Evolutionary conservation across 2,888 invertebrate genomes (phyloP).

Genomic region (Cephus pygmeus): DNA sequence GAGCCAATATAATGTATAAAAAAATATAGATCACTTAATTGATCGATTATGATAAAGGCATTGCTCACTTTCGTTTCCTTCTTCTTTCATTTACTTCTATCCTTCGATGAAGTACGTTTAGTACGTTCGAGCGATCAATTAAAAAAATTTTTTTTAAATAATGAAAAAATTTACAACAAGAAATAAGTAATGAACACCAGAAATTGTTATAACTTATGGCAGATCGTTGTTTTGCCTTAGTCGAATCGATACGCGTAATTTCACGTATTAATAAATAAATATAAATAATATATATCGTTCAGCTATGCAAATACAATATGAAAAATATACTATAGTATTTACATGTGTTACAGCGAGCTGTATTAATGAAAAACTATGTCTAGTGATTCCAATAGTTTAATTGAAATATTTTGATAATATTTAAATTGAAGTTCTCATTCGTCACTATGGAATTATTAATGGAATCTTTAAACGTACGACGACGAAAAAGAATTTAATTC

Average conservation of each 20-base stretch:
- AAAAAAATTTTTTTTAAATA: background rate
- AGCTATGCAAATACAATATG: slow-evolving; percentile 18
- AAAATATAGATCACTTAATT: slow-evolving; percentile 6
- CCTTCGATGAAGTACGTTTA: background rate
- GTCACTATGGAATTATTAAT: background rate
- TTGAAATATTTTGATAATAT: too few relatives aligned
- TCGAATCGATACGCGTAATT: background rate
- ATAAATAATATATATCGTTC: slow-evolving; percentile 32
- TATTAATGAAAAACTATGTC: background rate
- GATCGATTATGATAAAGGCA: slow-evolving; percentile 2
- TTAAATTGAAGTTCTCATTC: background rate
- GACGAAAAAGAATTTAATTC: background rate
- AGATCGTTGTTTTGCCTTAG: background rate
- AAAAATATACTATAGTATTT: background rate
- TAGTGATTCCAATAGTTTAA: too few relatives aligned
- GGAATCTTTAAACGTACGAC: background rate
- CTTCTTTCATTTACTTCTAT: background rate
- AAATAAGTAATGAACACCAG: background rate
- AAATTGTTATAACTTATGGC: background rate
- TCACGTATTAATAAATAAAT: slow-evolving; percentile 28
- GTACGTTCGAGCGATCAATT: background rate
- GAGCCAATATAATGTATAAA: slow-evolving; percentile 16
- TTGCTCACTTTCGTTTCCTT: background rate
- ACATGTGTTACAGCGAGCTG: background rate
- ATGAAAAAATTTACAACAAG: background rate